Conservation (phyloP, 2,888 invertebrate genomes). For the Cerceris ruficornis region DNA sequence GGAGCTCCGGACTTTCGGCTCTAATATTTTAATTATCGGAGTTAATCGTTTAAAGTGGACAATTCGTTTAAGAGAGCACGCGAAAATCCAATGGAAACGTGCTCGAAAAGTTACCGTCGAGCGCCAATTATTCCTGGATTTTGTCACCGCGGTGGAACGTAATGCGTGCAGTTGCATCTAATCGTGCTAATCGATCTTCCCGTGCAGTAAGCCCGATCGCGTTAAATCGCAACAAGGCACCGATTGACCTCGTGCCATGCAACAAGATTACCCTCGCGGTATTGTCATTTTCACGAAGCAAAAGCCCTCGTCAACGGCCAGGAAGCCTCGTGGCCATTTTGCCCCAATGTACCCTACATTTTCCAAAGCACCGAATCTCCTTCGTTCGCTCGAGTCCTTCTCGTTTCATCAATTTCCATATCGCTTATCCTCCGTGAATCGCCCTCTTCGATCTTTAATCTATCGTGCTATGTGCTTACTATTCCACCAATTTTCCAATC, state of each 20-base stretch:
- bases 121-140: constrained; percentile 3
- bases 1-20: no score
- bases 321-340: constrained; percentile 12
- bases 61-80: no score
- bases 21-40: no score
- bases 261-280: constrained; percentile 40
- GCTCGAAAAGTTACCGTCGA: neutral
- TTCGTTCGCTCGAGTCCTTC: no score
- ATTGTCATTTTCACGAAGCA: constrained; percentile 30
- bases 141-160: neutral
- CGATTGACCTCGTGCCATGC: constrained; percentile 24
- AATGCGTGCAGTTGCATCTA: neutral
- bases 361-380: neutral
- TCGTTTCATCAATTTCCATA: no score
- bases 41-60: no score
- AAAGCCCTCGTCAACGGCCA: neutral
- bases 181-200: constrained; percentile 35
- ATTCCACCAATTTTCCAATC: no score
- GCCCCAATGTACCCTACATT: constrained; percentile 8
- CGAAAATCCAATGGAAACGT: neutral
- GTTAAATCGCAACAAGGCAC: constrained; percentile 15
- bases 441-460: no score
- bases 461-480: no score
- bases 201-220: constrained; percentile 23
- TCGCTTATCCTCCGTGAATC: no score